phyloP scores from a whole-genome alignment of 2,797 vertebrate species.

The Girardinus metallicus region DNA sequence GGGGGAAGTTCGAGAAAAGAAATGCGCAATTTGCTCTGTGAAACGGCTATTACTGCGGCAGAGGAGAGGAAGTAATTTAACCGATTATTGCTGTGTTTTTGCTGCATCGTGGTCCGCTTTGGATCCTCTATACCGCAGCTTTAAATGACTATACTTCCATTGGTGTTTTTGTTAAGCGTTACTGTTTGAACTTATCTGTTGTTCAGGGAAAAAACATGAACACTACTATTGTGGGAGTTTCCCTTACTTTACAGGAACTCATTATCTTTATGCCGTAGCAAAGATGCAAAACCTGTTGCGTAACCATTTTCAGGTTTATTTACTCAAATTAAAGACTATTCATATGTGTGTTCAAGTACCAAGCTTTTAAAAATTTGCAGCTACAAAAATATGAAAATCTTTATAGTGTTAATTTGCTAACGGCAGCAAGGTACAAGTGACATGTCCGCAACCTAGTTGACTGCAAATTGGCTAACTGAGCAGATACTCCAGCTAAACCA shows the following conservation, averaged over 20 bases:
- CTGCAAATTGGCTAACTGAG: neutral
- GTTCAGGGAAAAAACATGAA: constrained; percentile 28
- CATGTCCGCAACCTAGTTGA: neutral
- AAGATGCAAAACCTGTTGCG: neutral
- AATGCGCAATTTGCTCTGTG: constrained; percentile 78
- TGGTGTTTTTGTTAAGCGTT: constrained; percentile 28
- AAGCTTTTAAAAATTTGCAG: neutral
- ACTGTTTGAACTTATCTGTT: constrained; percentile 19
- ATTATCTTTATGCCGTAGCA: neutral
- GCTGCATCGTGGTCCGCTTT: constrained; percentile 36
- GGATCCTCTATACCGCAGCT: constrained; percentile 43
- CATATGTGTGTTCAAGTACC: neutral
- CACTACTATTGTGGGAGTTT: neutral
- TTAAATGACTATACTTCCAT: constrained; percentile 49
- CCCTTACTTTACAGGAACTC: neutral
- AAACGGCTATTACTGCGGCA: constrained; percentile 77
- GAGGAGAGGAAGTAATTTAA: constrained; percentile 72
- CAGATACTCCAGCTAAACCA: neutral
- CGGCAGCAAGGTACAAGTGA: neutral
- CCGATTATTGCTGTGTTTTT: constrained; percentile 71
- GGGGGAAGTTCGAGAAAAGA: constrained; percentile 81
- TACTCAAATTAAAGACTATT: neutral
- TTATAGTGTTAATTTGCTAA: neutral
- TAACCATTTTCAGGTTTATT: constrained; percentile 1
- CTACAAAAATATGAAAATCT: neutral